phyloP scores from a whole-genome alignment of 2,888 invertebrate genomes.

The Leptinotarsa tumamoca region DNA sequence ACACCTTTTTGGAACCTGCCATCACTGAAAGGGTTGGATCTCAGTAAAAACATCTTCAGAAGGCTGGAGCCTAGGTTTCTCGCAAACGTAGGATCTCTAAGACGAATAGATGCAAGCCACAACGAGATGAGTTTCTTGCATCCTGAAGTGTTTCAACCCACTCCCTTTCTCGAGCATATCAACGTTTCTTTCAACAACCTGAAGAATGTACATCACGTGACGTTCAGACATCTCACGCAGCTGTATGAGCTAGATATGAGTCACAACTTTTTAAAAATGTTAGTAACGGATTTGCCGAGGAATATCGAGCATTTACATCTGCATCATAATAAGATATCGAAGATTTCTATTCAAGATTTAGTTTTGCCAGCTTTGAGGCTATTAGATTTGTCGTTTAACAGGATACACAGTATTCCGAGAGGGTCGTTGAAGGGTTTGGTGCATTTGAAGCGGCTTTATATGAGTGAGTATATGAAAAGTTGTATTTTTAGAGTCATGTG shows the following conservation, averaged over 20 bases:
- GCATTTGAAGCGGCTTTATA: slow-evolving; percentile 76
- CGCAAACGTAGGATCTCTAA: slow-evolving; percentile 79
- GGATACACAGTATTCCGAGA: slow-evolving; percentile 76
- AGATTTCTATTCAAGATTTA: slow-evolving; percentile 75
- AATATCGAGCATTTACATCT: slow-evolving; percentile 82
- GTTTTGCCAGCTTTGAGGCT: slow-evolving; percentile 80
- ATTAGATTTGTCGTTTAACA: slow-evolving; percentile 81
- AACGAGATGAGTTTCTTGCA: slow-evolving; percentile 80
- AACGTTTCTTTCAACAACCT: slow-evolving; percentile 84
- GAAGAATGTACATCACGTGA: slow-evolving; percentile 78
- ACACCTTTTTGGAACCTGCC: slow-evolving; percentile 88
- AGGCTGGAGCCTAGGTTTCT: slow-evolving; percentile 79
- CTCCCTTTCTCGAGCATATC: slow-evolving; percentile 80
- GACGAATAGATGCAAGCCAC: slow-evolving; percentile 81
- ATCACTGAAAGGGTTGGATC: slow-evolving; percentile 84
- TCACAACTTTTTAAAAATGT: slow-evolving; percentile 77
- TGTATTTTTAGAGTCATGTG: not conserved
- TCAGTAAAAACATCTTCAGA: slow-evolving; percentile 81
- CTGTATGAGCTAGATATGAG: slow-evolving; percentile 85
- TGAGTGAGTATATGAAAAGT: slow-evolving; percentile 68
- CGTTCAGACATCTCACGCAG: slow-evolving; percentile 79
- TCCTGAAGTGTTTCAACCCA: slow-evolving; percentile 79
- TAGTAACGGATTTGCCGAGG: slow-evolving; percentile 82
- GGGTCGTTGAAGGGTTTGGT: slow-evolving; percentile 76
- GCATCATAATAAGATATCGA: slow-evolving; percentile 77